These are phyloP conservation scores for Psephotus haematonotus DNA, from an alignment of 2,113 vertebrate genomes.

Conservation along the genomic window DNA sequence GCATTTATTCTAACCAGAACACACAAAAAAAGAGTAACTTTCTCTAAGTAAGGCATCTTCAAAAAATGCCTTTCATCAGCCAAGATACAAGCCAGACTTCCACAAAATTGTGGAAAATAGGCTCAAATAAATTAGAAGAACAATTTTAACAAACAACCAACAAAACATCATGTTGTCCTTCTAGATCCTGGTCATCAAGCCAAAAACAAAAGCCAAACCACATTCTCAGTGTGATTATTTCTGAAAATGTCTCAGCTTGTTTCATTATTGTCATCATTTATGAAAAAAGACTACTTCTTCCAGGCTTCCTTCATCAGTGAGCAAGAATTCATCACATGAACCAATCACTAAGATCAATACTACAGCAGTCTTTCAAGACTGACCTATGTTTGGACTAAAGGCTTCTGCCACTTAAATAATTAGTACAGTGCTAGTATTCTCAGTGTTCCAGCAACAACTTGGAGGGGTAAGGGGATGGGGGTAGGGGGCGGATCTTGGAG, in stretches of 20 bases:
- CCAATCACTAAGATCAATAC: background rate
- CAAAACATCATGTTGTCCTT: background rate
- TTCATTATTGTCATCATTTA: background rate
- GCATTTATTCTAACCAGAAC: background rate
- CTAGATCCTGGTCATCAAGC: background rate
- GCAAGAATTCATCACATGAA: background rate
- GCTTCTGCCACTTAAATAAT: background rate
- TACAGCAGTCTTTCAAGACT: background rate
- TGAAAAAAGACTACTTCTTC: background rate
- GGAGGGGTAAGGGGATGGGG: too few species aligned
- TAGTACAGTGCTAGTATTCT: background rate
- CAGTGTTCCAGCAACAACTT: background rate
- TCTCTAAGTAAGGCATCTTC: background rate
- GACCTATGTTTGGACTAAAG: background rate
- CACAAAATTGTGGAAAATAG: background rate
- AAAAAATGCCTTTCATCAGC: background rate
- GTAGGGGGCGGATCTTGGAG: too few species aligned
- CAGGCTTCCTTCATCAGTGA: background rate
- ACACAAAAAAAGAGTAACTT: background rate
- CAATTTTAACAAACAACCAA: background rate
- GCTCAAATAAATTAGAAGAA: background rate
- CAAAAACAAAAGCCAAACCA: background rate
- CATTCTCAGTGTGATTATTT: background rate
- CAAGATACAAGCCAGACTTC: background rate
- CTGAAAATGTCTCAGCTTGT: background rate